Evolutionary conservation across 2,113 vertebrate species (phyloP).

Genomic region (human (Homo sapiens)): DNA sequence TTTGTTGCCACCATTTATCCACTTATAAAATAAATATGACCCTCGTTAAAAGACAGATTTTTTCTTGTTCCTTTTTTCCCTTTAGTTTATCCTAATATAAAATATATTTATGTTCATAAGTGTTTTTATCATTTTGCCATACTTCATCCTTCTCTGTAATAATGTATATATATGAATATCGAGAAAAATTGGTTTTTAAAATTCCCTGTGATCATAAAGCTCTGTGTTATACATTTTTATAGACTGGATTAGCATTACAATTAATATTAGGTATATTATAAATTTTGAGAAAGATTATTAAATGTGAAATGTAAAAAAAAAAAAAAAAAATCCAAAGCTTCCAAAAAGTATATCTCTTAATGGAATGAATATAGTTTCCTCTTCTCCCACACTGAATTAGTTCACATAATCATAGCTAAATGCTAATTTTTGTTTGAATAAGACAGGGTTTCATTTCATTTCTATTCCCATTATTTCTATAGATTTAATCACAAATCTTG

Average conservation of each 20-base stretch:
- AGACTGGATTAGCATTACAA: not conserved
- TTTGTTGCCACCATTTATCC: not conserved
- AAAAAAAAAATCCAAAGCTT: not conserved
- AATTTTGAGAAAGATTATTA: constrained; percentile 45
- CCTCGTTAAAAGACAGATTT: constrained; percentile 13
- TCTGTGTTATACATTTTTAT: not conserved
- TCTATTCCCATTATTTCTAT: not conserved
- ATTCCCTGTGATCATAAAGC: not conserved
- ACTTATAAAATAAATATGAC: constrained; percentile 27
- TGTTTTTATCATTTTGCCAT: not conserved
- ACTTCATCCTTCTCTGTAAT: not conserved
- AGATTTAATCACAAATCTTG: constrained; percentile 31
- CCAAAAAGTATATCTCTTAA: not conserved
- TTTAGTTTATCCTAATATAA: constrained; percentile 9
- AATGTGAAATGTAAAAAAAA: not conserved
- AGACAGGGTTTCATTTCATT: not conserved
- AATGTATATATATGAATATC: not conserved
- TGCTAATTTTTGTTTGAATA: not conserved
- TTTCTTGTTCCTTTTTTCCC: not conserved
- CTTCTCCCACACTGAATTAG: not conserved
- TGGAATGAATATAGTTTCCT: not conserved
- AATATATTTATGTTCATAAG: not conserved
- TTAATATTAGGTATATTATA: not conserved
- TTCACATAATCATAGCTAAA: not conserved
- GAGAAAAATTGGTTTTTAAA: constrained; percentile 24